Base-by-base conservation (phyloP, 2,888 invertebrate genomes). In the Chirona hameri region DNA sequence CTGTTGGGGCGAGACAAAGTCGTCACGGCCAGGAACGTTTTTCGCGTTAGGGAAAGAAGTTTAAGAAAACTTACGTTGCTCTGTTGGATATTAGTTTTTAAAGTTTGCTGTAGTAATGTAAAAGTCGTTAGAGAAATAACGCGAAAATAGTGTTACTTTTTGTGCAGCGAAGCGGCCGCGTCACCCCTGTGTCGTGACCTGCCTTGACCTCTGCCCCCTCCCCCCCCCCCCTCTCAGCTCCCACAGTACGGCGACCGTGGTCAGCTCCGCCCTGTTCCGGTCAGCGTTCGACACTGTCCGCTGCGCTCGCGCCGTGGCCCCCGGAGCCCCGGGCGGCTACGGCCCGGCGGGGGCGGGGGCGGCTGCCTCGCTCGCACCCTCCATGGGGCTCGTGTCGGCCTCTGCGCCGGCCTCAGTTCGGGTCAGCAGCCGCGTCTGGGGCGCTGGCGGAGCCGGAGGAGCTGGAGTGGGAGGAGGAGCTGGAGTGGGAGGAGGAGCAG, bases 381-480 rank as follows among this genome's bases (percentile, higher is more conserved):
- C 76, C n/a, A 52, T 39, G 57, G 76, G 57, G 52, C n/a, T 60
- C 7, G n/a, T 31, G 29, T 31, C 55, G 48, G 1, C 80, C 18
- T n/a, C 29, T 5, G 14, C 55, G 52, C 29, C 60, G 31, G 18
- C 29, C 7, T 48, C 24, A 27, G 81, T 65, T 24, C 81, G 60
- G 21, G 57, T 81, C 31, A 57, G 60, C 31, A 65, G 46, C 21
- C 39, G 79, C 24, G 27, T 60, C 27, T 48, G 76, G 57, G 18
- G 57, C 46, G 76, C 65, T 80, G 65, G 39, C 60, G 65, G 39
- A 39, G 4, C 39, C 39, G 39, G 69, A 65, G 82, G 83, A 52
- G 81, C 52, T 27, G 81, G 82, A 0, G 39, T 0, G 24, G 52
- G n/a, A n/a, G 14, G 60, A 24, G 14, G 60, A 14, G n/a, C n/a